Evolutionary conservation across 2,113 vertebrate genomes (phyloP).

Genomic region (Anas platyrhynchos): DNA sequence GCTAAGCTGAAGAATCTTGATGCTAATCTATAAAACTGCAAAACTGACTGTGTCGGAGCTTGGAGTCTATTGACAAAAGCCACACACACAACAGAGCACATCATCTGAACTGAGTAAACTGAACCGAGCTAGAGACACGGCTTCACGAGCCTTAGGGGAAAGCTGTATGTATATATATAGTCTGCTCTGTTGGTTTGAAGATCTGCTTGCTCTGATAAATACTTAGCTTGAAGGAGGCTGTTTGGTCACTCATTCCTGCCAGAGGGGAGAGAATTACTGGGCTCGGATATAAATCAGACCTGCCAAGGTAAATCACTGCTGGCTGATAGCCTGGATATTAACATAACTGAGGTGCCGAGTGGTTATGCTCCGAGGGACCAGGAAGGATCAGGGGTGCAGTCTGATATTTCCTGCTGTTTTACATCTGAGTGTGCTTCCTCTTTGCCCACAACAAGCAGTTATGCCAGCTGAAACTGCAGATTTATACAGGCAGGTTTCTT

Average conservation of each 20-base stretch:
- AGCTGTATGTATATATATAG: neutral
- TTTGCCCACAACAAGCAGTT: neutral
- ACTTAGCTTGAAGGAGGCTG: neutral
- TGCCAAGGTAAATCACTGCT: constrained; percentile 51
- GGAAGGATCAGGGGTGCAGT: neutral
- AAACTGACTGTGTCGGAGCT: neutral
- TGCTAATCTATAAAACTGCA: neutral
- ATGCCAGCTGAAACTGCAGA: neutral
- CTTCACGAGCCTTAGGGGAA: neutral
- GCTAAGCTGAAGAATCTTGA: neutral
- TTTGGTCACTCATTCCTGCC: constrained; percentile 23
- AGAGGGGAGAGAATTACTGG: constrained; percentile 4
- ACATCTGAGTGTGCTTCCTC: neutral
- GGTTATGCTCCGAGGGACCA: neutral
- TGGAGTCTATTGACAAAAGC: neutral
- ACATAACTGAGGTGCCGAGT: neutral
- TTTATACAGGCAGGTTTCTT: neutral
- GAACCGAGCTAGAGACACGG: neutral
- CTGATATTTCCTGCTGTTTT: neutral
- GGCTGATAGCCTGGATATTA: neutral
- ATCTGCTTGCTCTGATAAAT: neutral
- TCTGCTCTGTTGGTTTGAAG: neutral
- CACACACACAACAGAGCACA: neutral
- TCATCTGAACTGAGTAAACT: neutral
- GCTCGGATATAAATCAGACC: neutral